Evolutionary conservation across 2,113 vertebrate genomes (phyloP).

Genomic region (Ancistrus triradiatus): DNA sequence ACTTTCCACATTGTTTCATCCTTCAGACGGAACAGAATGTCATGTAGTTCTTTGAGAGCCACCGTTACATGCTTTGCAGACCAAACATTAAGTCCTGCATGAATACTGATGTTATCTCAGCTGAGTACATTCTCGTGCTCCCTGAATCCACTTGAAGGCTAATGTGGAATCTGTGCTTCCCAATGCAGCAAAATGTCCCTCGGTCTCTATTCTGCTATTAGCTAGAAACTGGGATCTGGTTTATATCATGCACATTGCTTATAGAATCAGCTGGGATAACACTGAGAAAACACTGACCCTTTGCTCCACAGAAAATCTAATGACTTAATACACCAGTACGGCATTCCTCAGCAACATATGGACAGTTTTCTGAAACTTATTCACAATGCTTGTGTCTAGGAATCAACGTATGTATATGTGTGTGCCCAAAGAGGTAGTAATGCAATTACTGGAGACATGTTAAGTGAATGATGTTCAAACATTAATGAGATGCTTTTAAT

Average conservation of each 20-base stretch:
- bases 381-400: too few species aligned
- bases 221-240: constrained; percentile 51
- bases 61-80: constrained; percentile 16
- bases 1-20: too few species aligned
- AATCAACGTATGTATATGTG: constrained; percentile 7
- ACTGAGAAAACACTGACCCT: constrained; percentile 60
- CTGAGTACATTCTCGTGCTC: constrained; percentile 32
- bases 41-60: not conserved
- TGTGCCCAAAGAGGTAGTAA: too few species aligned
- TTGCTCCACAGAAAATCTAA: constrained; percentile 54
- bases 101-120: constrained; percentile 43
- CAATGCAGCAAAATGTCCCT: constrained; percentile 23
- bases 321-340: too few species aligned
- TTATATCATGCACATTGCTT: constrained; percentile 56
- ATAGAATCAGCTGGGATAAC: constrained; percentile 63
- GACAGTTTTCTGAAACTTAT: too few species aligned
- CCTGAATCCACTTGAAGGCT: constrained; percentile 24
- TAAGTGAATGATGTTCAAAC: too few species aligned
- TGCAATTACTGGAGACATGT: too few species aligned
- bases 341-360: too few species aligned
- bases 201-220: constrained; percentile 47
- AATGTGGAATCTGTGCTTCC: constrained; percentile 22
- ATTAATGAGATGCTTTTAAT: too few species aligned
- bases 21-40: not conserved
- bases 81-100: constrained; percentile 24